Conservation (phyloP, 2,797 vertebrate species). For the Poecilia picta region DNA sequence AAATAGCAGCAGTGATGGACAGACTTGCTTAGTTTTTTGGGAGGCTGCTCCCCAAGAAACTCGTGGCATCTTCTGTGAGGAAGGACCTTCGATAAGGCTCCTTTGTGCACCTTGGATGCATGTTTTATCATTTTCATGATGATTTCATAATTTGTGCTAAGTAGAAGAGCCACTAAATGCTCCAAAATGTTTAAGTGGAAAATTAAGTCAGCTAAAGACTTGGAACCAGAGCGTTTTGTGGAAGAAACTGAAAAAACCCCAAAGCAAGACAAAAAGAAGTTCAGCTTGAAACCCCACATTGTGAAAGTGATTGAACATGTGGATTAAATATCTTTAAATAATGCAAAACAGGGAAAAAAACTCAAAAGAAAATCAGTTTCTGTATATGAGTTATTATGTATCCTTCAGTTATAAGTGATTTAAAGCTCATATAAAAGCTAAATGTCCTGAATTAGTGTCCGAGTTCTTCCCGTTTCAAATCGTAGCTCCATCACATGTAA, state of each 20-base stretch:
- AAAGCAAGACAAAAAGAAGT: too few relatives aligned
- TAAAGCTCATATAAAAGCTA: too few relatives aligned
- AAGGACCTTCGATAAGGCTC: background rate
- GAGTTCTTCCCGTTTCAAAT: background rate
- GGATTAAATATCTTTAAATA: background rate
- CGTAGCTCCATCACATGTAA: background rate
- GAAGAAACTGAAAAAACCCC: background rate
- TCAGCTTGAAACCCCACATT: too few relatives aligned
- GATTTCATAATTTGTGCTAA: background rate
- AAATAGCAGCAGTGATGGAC: background rate
- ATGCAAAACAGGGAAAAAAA: background rate
- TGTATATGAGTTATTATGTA: background rate
- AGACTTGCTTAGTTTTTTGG: too few relatives aligned
- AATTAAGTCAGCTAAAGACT: background rate
- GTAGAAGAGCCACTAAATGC: background rate
- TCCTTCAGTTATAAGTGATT: background rate
- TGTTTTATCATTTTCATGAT: background rate
- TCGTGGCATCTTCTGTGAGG: too few relatives aligned
- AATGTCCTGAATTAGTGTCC: background rate
- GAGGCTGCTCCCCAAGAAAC: too few relatives aligned
- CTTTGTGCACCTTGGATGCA: background rate
- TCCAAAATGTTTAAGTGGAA: background rate
- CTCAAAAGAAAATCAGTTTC: background rate
- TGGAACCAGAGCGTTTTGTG: background rate
- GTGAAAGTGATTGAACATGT: too few relatives aligned